Conservation (phyloP, 1,140 invertebrate genomes). For the Penaeus indicus region DNA sequence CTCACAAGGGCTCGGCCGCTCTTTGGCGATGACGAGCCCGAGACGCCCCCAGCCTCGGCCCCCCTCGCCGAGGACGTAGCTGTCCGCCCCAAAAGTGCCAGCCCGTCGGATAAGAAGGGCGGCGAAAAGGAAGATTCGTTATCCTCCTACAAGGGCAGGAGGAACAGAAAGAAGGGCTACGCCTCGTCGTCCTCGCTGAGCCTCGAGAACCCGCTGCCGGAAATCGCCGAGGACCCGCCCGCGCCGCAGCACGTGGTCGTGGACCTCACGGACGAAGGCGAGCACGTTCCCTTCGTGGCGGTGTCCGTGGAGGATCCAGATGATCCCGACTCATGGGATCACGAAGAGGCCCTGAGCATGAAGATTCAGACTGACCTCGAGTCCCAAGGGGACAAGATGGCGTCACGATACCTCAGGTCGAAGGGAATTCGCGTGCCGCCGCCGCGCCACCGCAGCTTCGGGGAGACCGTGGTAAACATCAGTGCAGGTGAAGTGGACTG, state of each 20-base stretch:
- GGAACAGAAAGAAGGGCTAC: constrained; percentile 22
- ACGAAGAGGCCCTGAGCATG: background rate
- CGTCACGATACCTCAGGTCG: too few relatives aligned
- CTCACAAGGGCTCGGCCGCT: too few relatives aligned
- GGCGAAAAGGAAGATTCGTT: too few relatives aligned
- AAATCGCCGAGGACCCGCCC: constrained; percentile 17
- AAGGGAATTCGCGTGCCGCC: too few relatives aligned
- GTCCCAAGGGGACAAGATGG: background rate
- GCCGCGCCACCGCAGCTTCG: background rate
- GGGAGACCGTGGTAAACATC: background rate
- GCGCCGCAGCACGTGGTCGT: too few relatives aligned
- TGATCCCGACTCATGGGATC: too few relatives aligned
- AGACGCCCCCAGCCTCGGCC: too few relatives aligned
- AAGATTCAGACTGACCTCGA: background rate
- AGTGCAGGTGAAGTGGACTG: background rate
- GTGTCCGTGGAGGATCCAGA: background rate
- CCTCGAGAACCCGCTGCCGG: constrained; percentile 15
- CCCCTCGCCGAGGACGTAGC: too few relatives aligned
- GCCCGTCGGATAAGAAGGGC: too few relatives aligned
- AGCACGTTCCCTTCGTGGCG: background rate
- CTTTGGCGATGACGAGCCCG: too few relatives aligned
- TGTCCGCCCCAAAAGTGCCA: too few relatives aligned
- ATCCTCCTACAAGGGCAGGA: background rate
- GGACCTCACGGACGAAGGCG: too few relatives aligned
- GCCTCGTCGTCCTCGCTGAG: background rate